Conservation (phyloP, 2,113 vertebrate genomes). For the Lophochroa leadbeateri region DNA sequence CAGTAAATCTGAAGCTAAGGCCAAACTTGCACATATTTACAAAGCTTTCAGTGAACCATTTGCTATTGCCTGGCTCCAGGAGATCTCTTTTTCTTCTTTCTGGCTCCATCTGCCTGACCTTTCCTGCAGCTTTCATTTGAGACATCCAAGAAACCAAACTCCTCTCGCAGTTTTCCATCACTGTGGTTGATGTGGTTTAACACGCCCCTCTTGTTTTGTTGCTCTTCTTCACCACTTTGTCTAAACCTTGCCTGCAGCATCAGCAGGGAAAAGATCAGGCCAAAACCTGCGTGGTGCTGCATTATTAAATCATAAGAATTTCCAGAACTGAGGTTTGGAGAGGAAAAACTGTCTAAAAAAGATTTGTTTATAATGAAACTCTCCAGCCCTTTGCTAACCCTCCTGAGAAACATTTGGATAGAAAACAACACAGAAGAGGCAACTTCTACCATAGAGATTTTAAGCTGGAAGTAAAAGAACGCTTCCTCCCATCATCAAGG, state of each 20-base stretch:
- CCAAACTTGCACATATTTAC: slow-evolving; percentile 43
- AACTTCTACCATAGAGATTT: neutral
- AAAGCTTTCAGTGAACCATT: slow-evolving; percentile 9
- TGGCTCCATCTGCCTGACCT: neutral
- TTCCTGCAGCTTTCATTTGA: neutral
- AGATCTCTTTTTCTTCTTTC: neutral
- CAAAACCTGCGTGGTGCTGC: neutral
- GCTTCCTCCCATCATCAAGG: neutral
- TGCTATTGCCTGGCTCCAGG: neutral
- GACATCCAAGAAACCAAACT: neutral
- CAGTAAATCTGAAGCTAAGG: slow-evolving; percentile 18
- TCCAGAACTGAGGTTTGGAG: neutral
- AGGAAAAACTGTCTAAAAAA: neutral
- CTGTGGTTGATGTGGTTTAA: neutral
- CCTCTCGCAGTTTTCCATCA: neutral
- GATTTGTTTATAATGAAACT: slow-evolving; percentile 20
- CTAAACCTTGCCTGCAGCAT: neutral
- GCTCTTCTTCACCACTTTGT: neutral
- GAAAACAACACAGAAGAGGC: neutral
- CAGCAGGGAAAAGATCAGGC: neutral
- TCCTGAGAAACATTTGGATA: neutral
- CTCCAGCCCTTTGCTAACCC: neutral
- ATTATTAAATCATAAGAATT: slow-evolving; percentile 29
- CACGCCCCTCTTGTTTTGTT: neutral
- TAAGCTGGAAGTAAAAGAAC: neutral